phyloP scores from a whole-genome alignment of 2,113 vertebrate genomes.

The Amazona vittata region DNA sequence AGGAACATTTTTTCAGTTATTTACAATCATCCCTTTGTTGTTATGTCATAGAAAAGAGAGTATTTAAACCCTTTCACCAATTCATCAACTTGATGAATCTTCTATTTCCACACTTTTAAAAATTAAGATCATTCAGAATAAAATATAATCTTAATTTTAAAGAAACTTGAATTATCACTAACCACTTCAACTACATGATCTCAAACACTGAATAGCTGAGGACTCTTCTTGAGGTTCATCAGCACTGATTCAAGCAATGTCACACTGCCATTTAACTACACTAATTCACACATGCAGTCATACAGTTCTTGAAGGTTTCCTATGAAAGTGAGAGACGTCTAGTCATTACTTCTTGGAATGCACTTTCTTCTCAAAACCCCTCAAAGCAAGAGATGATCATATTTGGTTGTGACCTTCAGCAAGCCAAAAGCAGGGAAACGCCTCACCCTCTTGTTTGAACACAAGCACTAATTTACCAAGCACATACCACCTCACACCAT shows the following conservation, averaged over 20 bases:
- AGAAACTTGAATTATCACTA: neutral
- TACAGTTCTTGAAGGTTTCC: neutral
- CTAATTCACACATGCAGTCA: neutral
- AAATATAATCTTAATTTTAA: neutral
- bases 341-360: conserved; percentile 12
- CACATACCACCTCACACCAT: neutral
- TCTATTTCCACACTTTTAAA: neutral
- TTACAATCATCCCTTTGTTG: neutral
- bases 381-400: neutral
- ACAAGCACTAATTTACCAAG: neutral
- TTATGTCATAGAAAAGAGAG: neutral
- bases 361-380: conserved; percentile 10
- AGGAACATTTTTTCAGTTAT: neutral
- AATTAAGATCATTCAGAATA: neutral
- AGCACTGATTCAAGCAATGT: neutral
- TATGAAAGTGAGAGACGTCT: neutral
- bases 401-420: neutral
- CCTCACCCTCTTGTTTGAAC: neutral
- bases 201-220: neutral
- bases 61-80: neutral
- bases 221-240: neutral
- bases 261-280: neutral
- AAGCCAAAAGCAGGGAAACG: neutral
- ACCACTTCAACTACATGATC: neutral
- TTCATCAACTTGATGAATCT: neutral